These are phyloP conservation scores for Telenomus remus DNA, from an alignment of 1,140 invertebrate species.

Conservation along the genomic window DNA sequence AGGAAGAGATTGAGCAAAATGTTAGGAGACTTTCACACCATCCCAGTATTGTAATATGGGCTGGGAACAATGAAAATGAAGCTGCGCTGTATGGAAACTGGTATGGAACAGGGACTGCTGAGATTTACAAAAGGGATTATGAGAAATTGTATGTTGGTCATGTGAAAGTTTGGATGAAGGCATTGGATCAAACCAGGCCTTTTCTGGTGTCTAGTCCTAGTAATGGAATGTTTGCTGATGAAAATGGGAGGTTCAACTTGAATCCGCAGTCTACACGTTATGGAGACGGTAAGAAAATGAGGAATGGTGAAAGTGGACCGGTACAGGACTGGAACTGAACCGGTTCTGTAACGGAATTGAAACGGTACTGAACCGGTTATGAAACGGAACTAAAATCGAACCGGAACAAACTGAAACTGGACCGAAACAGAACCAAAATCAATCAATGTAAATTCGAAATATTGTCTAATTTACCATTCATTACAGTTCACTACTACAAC, in stretches of 20 bases:
- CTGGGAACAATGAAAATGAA: constrained; percentile 99
- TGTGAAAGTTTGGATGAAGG: constrained; percentile 81
- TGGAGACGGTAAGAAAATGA: constrained; percentile 94
- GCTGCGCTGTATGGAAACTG: constrained; percentile 89
- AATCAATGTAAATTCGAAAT: background rate
- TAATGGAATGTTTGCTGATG: constrained; percentile 87
- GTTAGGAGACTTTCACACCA: constrained; percentile 90
- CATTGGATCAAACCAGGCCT: constrained; percentile 79
- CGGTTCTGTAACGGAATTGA: too few species aligned
- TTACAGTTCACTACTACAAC: constrained; percentile 93
- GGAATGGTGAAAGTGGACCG: too few species aligned
- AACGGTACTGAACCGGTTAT: too few species aligned
- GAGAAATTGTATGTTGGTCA: constrained; percentile 89
- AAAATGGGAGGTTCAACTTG: constrained; percentile 84
- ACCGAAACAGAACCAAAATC: background rate
- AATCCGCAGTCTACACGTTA: constrained; percentile 87
- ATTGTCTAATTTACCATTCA: background rate
- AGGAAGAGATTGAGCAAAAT: constrained; percentile 88
- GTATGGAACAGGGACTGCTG: constrained; percentile 81
- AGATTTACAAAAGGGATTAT: constrained; percentile 87
- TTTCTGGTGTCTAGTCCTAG: constrained; percentile 94
- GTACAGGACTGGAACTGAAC: too few species aligned
- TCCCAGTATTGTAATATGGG: constrained; percentile 91
- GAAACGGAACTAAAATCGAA: too few species aligned
- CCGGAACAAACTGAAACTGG: constrained; percentile 72